These are phyloP conservation scores for Tanytarsus gracilentus DNA, from an alignment of 2,888 invertebrate genomes.

Conservation along the genomic window DNA sequence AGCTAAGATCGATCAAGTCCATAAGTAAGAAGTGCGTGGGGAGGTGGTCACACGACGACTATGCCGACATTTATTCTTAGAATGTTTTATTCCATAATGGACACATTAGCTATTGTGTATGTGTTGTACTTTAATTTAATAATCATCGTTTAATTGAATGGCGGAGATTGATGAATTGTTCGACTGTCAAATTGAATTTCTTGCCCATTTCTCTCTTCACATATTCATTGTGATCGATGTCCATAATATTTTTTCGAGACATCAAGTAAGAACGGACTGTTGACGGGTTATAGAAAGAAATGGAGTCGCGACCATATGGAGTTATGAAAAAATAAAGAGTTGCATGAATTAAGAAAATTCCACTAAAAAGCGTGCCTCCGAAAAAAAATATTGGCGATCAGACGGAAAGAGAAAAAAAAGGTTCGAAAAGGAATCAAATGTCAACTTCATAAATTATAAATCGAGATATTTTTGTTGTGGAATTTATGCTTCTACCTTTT, in stretches of 20 bases:
- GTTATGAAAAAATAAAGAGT: too few relatives aligned
- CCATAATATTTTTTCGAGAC: too few relatives aligned
- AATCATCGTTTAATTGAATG: too few relatives aligned
- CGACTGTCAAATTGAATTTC: neutral
- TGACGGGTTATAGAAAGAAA: too few relatives aligned
- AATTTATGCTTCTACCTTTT: neutral
- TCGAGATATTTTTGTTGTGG: neutral
- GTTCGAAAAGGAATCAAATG: slow-evolving; percentile 7
- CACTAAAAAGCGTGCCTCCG: slow-evolving; percentile 23
- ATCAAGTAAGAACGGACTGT: too few relatives aligned
- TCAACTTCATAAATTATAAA: slow-evolving; percentile 16
- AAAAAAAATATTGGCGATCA: slow-evolving; percentile 4
- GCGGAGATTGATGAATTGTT: neutral
- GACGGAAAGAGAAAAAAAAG: neutral
- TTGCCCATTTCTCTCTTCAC: too few relatives aligned
- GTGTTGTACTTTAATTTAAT: too few relatives aligned
- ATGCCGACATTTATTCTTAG: too few relatives aligned
- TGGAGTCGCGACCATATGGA: too few relatives aligned
- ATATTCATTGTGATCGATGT: neutral
- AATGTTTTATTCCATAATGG: too few relatives aligned
- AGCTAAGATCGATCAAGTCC: neutral
- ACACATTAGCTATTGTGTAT: too few relatives aligned
- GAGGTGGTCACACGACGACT: neutral
- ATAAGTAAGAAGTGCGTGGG: neutral
- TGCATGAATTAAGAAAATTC: too few relatives aligned